Conservation (phyloP, 2,113 vertebrate genomes). For the Oreochromis aureus region DNA sequence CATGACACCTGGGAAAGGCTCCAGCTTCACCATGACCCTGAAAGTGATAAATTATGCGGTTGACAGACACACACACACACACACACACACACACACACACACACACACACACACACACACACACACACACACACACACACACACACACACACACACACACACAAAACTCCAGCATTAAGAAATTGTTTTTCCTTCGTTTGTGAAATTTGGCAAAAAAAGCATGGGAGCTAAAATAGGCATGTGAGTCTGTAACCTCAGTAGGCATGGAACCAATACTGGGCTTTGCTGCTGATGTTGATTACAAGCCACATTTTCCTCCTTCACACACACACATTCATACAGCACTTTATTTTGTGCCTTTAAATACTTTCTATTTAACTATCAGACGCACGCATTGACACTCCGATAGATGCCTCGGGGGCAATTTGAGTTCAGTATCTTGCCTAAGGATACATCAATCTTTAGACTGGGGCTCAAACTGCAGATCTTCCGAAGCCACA, state of each 20-base stretch:
- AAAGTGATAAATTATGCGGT: background rate
- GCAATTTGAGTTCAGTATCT: background rate
- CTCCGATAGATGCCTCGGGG: background rate
- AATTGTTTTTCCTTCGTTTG: fast-evolving
- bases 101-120: background rate
- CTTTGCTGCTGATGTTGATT: background rate
- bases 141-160: background rate
- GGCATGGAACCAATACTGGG: background rate
- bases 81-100: too few relatives aligned
- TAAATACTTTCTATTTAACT: background rate
- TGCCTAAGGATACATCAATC: background rate
- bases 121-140: background rate
- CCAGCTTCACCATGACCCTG: background rate
- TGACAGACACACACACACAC: background rate
- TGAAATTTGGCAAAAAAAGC: background rate
- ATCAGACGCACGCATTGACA: background rate
- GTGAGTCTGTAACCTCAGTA: background rate
- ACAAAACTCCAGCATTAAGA: background rate
- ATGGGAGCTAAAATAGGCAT: background rate
- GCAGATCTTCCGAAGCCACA: background rate
- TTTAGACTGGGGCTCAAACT: background rate
- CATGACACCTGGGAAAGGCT: background rate
- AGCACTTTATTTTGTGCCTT: background rate
- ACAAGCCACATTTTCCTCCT: background rate
- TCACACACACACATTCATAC: background rate